A percentile compares a stretch with the other conserved stretches of the same genome.
Conservation (phyloP, 1,140 invertebrate genomes). For the Zaprionus gabonicus region DNA sequence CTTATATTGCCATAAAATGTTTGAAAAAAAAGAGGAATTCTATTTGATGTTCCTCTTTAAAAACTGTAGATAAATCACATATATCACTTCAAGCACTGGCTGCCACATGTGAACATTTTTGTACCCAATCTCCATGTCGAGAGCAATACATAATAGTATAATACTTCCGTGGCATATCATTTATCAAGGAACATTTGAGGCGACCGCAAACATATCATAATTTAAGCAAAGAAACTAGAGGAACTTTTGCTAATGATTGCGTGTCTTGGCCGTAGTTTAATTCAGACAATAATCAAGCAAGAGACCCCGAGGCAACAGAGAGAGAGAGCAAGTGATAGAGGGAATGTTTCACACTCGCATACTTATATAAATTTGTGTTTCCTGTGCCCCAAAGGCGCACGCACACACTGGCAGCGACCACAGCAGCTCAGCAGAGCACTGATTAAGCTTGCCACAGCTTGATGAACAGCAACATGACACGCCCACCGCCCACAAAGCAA, state of each 20-base stretch:
- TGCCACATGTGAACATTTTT: not conserved
- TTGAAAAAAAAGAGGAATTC: not conserved
- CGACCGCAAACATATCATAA: constrained; percentile 44
- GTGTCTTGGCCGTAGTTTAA: constrained; percentile 48
- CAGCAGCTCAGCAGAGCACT: constrained; percentile 40
- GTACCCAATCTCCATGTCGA: constrained; percentile 15
- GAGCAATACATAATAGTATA: not conserved
- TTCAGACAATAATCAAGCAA: constrained; percentile 47
- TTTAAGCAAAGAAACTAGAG: constrained; percentile 19
- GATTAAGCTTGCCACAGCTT: constrained; percentile 56
- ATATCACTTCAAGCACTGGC: not conserved
- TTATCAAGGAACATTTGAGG: constrained; percentile 36
- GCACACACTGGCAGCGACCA: constrained; percentile 6
- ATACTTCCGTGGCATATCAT: constrained; percentile 36
- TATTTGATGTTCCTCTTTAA: not conserved
- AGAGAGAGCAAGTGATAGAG: constrained; percentile 3
- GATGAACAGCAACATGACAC: constrained; percentile 43
- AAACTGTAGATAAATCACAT: not conserved
- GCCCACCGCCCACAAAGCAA: constrained; percentile 36
- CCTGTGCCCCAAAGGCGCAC: constrained; percentile 20
- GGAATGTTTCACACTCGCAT: constrained; percentile 16
- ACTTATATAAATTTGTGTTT: constrained; percentile 23
- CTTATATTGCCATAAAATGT: not conserved
- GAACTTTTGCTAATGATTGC: constrained; percentile 72
- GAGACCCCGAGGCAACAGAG: constrained; percentile 20